Evolutionary conservation across 2,888 invertebrate species (phyloP), one percentile per base, ranked within the genome.

Genomic region (Andrena dorsata): DNA sequence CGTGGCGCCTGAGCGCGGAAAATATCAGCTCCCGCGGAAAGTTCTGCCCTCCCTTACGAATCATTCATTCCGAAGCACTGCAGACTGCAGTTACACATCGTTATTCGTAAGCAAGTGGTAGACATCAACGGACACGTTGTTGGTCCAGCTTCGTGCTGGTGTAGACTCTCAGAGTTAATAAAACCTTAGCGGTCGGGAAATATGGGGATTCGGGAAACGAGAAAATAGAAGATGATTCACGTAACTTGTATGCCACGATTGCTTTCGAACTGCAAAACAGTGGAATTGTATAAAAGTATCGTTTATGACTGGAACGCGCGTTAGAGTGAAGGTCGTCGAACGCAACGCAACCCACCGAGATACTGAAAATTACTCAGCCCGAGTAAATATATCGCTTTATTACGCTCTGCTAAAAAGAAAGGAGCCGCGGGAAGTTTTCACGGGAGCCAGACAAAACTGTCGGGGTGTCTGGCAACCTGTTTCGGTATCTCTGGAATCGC

Each of bases 401-500:
- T 26, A 56, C 56, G 10, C 4, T 56, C 56, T 26, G 23, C 56
- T 56, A 56, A 23, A 56, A 56, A 26, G 23, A 56, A 56, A 26
- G 3, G 23, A 56, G 26, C 10, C 26, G 23, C 23, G 1, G 23
- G 56, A 23, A 26, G 23, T 56, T 56, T 23, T 10, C 56, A 13
- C 56, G 56, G 23, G 1, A 26, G 41, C 56, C 56, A 26, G 23
- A 13, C 13, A 49, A 60, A 69, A 66, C 32, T 23, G 16, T 28
- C 23, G 20, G 6, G 13, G 10, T 26, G n/a, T 20, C 2, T 49
- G 32, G 56, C 68, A 32, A 51, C 58, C 66, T 64, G 60, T 60
- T 73, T 63, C 30, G 6, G 13, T 72, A 65, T 75, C 73, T 61
- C 7, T 5, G 41, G 60, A 56, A 60, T 65, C 58, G 26, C 20